Evolutionary conservation across 92 coral and sea anemone genomes (phyloP).

Genomic region (Heteractis magnifica): DNA sequence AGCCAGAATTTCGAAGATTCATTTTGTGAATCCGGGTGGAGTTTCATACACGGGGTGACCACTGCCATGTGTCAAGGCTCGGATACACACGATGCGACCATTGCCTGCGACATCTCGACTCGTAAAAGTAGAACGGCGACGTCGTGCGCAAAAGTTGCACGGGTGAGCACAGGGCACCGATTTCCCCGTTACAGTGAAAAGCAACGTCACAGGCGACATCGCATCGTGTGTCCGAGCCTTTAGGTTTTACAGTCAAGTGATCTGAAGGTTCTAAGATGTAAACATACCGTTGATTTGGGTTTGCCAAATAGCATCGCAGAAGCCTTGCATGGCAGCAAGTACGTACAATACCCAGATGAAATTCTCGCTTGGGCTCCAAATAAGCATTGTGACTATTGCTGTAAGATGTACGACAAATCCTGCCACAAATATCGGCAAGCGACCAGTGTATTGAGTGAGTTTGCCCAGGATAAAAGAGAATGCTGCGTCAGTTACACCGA

Average conservation of each 20-base stretch:
- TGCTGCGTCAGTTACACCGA: conserved; percentile 92
- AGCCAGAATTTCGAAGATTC: too few species aligned
- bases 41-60: too few species aligned
- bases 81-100: too few species aligned
- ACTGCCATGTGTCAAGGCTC: too few species aligned
- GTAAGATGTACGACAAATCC: conserved; percentile 85
- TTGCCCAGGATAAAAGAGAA: conserved; percentile 89
- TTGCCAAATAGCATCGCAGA: conserved; percentile 98
- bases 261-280: background rate
- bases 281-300: conserved; percentile 93
- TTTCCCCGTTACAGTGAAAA: too few species aligned
- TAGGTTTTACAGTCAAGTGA: background rate
- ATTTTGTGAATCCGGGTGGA: too few species aligned
- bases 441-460: conserved; percentile 87
- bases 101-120: too few species aligned
- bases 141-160: too few species aligned
- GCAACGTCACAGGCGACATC: too few species aligned
- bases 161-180: too few species aligned
- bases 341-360: conserved; percentile 85
- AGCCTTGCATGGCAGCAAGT: conserved; percentile 89
- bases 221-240: background rate
- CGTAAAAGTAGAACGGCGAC: too few species aligned
- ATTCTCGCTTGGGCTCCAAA: conserved; percentile 78
- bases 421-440: conserved; percentile 80
- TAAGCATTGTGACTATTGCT: conserved; percentile 66